phyloP scores from a whole-genome alignment of 2,797 vertebrate species.

The Hyperoplus immaculatus region DNA sequence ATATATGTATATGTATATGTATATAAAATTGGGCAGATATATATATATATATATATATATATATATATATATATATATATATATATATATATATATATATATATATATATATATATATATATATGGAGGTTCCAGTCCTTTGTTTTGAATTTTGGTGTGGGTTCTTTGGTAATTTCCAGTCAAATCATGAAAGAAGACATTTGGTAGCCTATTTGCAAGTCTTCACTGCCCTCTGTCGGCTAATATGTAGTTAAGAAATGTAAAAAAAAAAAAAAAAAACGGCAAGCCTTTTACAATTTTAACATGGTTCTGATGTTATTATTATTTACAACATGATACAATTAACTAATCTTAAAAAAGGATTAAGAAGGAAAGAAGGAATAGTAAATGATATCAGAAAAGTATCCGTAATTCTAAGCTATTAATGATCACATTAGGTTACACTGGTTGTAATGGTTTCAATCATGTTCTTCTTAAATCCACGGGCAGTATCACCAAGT shows the following conservation, averaged over 20 bases:
- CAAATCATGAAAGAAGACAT: neutral
- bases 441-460: neutral
- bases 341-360: neutral
- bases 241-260: neutral
- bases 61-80: no score
- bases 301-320: neutral
- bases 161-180: neutral
- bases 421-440: neutral
- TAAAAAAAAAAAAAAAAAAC: neutral
- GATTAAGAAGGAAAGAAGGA: neutral
- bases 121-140: neutral
- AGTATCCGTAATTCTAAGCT: neutral
- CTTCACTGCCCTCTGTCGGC: slow-evolving; percentile 58
- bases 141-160: neutral
- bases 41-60: no score
- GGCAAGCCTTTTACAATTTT: neutral
- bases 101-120: no score
- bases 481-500: neutral
- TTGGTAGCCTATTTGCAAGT: slow-evolving; percentile 1
- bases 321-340: neutral
- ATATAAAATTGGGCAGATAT: no score
- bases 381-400: neutral
- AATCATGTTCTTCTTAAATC: neutral
- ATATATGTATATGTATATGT: no score
- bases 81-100: no score